A percentile compares a stretch with the other conserved stretches of the same genome.
phyloP scores from a whole-genome alignment of 2,113 vertebrate species.

The Sapajus apella region DNA sequence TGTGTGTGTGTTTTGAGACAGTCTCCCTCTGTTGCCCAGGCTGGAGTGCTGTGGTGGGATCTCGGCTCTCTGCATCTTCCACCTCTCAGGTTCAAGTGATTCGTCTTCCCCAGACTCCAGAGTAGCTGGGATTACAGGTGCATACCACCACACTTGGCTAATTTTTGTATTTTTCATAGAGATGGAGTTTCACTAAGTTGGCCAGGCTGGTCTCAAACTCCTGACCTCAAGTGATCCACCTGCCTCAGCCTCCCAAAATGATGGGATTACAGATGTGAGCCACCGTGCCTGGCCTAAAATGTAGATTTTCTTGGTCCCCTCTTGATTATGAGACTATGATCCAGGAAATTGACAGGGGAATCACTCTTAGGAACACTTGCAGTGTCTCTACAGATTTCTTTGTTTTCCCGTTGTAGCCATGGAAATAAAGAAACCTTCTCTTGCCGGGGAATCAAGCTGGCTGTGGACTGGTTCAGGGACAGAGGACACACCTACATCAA shows the following conservation, averaged over 20 bases:
- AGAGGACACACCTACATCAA: constrained; percentile 92
- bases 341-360: not conserved
- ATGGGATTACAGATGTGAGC: not conserved
- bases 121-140: not conserved
- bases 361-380: not conserved
- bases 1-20: too few relatives aligned
- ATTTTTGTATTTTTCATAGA: not conserved
- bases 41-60: not conserved
- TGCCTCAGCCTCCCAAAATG: not conserved
- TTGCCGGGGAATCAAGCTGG: constrained; percentile 93
- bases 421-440: constrained; percentile 94
- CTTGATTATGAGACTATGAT: not conserved
- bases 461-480: constrained; percentile 93
- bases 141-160: not conserved
- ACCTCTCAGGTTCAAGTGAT: not conserved
- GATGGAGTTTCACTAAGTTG: not conserved
- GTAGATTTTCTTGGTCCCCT: not conserved
- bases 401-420: constrained; percentile 84
- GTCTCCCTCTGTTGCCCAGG: not conserved
- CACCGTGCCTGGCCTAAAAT: not conserved
- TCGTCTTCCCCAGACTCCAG: not conserved
- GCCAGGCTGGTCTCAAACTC: not conserved
- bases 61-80: not conserved
- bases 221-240: not conserved
- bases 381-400: constrained; percentile 18